phyloP scores from a whole-genome alignment of 2,113 vertebrate genomes.

The Miniopterus natalensis region DNA sequence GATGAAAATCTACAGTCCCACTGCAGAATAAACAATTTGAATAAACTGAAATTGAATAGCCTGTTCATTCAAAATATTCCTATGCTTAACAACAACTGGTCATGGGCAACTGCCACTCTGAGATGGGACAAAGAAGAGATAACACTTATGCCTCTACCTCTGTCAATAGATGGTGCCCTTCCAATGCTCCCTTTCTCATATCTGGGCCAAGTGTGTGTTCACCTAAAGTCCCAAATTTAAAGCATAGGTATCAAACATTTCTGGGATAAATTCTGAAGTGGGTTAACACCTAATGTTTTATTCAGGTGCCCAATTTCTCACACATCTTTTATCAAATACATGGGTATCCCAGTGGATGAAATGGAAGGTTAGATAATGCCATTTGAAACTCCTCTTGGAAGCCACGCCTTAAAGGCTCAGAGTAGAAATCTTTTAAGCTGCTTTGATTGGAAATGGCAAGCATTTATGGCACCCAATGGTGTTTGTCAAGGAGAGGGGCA shows the following conservation, averaged over 20 bases:
- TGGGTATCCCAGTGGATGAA: background rate
- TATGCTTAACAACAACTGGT: background rate
- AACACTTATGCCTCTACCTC: background rate
- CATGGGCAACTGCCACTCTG: fast-evolving
- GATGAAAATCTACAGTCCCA: background rate
- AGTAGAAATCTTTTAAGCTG: background rate
- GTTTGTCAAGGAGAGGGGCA: background rate
- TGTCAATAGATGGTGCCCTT: background rate
- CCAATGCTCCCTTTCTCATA: background rate
- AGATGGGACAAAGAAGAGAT: background rate
- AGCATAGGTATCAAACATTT: background rate
- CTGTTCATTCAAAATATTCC: background rate
- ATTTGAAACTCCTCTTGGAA: background rate
- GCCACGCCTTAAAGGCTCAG: background rate
- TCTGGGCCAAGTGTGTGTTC: background rate
- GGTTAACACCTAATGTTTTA: background rate
- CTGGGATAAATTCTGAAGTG: background rate
- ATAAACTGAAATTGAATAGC: background rate
- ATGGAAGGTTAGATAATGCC: background rate
- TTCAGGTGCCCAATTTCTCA: background rate
- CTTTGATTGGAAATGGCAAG: background rate
- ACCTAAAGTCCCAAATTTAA: background rate
- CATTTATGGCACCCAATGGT: background rate
- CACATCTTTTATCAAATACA: background rate
- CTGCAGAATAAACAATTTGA: background rate